Base-by-base conservation (phyloP, 1,140 invertebrate genomes). In the Pseudomyrmex cubaensis region DNA sequence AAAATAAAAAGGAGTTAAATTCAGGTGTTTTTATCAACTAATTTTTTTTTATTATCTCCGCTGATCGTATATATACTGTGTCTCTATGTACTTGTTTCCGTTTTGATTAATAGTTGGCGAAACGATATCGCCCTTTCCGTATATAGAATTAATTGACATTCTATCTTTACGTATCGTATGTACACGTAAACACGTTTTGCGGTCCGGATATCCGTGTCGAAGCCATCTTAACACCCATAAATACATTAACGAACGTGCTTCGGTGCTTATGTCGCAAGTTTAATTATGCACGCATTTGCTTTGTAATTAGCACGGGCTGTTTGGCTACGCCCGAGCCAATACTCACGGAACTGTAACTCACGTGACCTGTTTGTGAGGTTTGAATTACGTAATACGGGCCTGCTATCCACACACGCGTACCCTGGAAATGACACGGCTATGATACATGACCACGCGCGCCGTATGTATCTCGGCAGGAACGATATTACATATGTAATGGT, bases 321-420 rank as follows among this genome's bases (percentile, higher is more conserved):
- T 88, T 88, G 84, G 73, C 78, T 85, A 83, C 46, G n/a, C 62
- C 35, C 83, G 77, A 66, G 56, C 87, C 85, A 84, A 88, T 88
- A 88, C 86, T 85, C 83, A 69, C 61, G 84, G 77, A 88, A 85
- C 86, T 83, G 86, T 88, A 88, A 88, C 86, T 88, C 86, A 88
- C 83, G 83, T 82, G 78, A 83, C 87, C 87, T 87, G 86, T 85
- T 88, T 88, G 84, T 75, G 73, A 82, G 77, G 86, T 83, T 82
- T 88, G 87, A 88, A 88, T 88, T 88, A 88, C 87, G 87, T 88
- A 88, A 88, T 88, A 74, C 87, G 66, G 77, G 20, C 76, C 35
- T 76, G 73, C 52, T 35, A 66, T 64, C 52, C 70, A 80, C 56
- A 69, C 85, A 78, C 44, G 74, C 64, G 83, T 69, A 61, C 63